Conservation (phyloP, 2,888 invertebrate genomes). For the Acrocyrtus sp. region DNA sequence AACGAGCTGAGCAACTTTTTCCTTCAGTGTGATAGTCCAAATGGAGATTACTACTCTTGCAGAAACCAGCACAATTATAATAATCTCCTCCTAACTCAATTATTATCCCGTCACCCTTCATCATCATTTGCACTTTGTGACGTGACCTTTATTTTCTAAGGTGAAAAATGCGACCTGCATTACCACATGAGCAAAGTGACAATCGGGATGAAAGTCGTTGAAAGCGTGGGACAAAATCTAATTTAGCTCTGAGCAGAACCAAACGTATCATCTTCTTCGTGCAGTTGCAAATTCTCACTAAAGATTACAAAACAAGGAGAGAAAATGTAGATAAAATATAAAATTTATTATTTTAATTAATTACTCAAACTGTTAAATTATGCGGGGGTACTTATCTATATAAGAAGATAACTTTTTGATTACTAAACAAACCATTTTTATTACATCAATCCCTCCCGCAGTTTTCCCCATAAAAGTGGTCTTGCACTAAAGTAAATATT, state of each 20-base stretch:
- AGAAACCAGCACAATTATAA: no score
- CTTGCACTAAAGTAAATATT: no score
- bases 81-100: neutral
- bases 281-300: no score
- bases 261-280: neutral
- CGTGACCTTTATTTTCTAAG: no score
- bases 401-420: no score
- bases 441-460: neutral
- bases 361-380: no score
- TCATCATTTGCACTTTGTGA: neutral
- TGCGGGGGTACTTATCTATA: no score
- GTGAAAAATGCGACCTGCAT: neutral
- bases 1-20: neutral
- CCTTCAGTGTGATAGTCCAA: neutral
- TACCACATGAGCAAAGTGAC: neutral
- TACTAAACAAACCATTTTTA: neutral
- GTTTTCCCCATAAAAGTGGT: neutral
- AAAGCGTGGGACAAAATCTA: slow-evolving; percentile 8
- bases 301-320: neutral
- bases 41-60: no score
- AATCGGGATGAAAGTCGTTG: neutral
- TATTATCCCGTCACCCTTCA: neutral
- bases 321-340: neutral
- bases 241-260: no score
- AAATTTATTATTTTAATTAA: neutral